Conservation (phyloP, 2,797 vertebrate species). For the Hylomyscus alleni region DNA sequence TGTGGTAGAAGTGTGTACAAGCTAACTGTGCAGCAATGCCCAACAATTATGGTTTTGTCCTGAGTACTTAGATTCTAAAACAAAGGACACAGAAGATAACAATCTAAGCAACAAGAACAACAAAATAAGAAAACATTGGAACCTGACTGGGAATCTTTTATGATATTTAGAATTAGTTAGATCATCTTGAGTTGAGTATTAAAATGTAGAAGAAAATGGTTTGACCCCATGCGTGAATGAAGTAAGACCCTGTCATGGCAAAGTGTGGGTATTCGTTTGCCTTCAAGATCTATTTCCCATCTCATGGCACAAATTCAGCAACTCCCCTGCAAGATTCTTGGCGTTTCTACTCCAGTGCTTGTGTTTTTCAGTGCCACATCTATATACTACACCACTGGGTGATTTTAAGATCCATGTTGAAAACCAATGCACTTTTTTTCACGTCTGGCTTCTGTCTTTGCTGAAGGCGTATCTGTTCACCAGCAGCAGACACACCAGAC, state of each 20-base stretch:
- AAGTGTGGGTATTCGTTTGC: neutral
- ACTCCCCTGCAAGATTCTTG: neutral
- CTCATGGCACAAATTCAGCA: neutral
- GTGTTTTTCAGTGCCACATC: neutral
- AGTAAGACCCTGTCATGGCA: neutral
- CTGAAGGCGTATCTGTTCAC: neutral
- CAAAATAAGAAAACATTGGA: neutral
- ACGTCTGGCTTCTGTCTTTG: neutral
- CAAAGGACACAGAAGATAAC: neutral
- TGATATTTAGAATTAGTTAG: neutral
- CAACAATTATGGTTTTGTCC: neutral
- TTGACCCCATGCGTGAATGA: neutral
- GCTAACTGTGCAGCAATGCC: neutral
- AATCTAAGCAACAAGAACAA: neutral
- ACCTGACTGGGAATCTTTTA: neutral
- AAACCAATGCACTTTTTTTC: neutral
- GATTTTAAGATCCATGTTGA: neutral
- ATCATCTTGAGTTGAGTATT: neutral
- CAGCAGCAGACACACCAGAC: neutral
- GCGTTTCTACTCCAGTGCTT: neutral
- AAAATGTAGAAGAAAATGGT: neutral
- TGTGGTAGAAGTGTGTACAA: neutral
- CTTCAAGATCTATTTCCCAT: neutral
- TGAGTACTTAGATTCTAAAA: neutral
- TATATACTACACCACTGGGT: neutral